phyloP scores from a whole-genome alignment of 2,113 vertebrate species.

The Drymodes brunneopygia region DNA sequence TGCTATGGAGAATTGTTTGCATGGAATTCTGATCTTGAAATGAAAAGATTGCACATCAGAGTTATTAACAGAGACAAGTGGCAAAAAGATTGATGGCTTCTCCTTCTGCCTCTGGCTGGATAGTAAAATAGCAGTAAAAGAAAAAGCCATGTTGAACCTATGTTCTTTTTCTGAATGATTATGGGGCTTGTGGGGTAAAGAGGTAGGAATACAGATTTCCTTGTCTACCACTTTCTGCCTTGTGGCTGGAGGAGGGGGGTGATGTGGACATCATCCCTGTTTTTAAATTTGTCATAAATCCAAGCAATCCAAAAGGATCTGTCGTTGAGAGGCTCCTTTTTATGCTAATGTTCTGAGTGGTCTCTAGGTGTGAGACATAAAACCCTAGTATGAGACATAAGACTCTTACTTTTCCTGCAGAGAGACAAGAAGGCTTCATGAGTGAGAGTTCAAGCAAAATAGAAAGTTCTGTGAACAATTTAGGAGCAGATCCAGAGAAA shows the following conservation, averaged over 20 bases:
- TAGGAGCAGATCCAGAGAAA: neutral
- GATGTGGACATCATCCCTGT: neutral
- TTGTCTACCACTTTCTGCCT: neutral
- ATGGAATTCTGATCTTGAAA: neutral
- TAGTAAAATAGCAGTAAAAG: neutral
- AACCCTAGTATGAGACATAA: neutral
- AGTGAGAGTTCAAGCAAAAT: neutral
- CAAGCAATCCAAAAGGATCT: neutral
- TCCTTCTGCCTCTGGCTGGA: neutral
- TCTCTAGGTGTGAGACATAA: neutral
- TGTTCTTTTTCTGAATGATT: neutral
- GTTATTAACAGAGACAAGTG: neutral
- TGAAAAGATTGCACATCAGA: neutral
- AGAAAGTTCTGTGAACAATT: neutral
- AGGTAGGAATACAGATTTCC: neutral
- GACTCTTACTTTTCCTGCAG: neutral
- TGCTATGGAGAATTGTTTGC: neutral
- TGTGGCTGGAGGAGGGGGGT: neutral
- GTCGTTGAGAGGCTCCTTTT: neutral
- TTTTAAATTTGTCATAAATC: neutral
- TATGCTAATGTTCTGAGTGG: neutral
- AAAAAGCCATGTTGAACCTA: rapidly evolving
- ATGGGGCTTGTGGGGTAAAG: neutral
- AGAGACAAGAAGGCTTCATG: neutral
- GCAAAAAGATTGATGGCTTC: neutral